These are phyloP conservation scores for Pagetopsis macropterus DNA, from an alignment of 2,797 vertebrate species.

Conservation along the genomic window DNA sequence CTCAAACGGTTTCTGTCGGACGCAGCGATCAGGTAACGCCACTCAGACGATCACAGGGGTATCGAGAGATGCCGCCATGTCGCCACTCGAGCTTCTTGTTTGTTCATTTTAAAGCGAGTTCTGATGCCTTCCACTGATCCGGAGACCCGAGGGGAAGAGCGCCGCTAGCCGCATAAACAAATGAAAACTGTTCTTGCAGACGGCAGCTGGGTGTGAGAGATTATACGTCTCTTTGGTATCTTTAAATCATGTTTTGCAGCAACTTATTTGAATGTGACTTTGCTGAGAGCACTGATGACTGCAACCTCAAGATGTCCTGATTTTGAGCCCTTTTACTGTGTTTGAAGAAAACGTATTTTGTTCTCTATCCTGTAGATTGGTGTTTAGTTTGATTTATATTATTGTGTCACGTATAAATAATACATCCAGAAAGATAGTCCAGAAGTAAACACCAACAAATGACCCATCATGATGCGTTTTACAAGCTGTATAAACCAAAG, in stretches of 20 bases:
- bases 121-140: slow-evolving; percentile 49
- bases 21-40: slow-evolving; percentile 41
- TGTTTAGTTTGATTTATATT: too few species aligned
- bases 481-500: too few species aligned
- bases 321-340: slow-evolving; percentile 21
- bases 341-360: neutral
- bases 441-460: too few species aligned
- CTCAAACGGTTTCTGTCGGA: slow-evolving; percentile 23
- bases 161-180: slow-evolving; percentile 62
- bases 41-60: slow-evolving; percentile 41
- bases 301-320: slow-evolving; percentile 42
- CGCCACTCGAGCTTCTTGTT: slow-evolving; percentile 38
- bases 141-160: slow-evolving; percentile 26
- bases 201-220: slow-evolving; percentile 61
- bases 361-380: neutral
- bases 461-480: too few species aligned
- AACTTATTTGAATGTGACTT: slow-evolving; percentile 60
- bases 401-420: too few species aligned
- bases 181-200: slow-evolving; percentile 54
- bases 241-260: slow-evolving; percentile 42
- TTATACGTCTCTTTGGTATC: slow-evolving; percentile 61
- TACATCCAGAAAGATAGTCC: too few species aligned
- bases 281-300: slow-evolving; percentile 41
- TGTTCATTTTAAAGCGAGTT: slow-evolving; percentile 46
- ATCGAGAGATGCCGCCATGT: slow-evolving; percentile 26